Percentiles rank a stretch among this genome's conserved stretches.
Evolutionary conservation across 2,797 vertebrate species (phyloP).

Genomic region (Pseudopleuronectes americanus): DNA sequence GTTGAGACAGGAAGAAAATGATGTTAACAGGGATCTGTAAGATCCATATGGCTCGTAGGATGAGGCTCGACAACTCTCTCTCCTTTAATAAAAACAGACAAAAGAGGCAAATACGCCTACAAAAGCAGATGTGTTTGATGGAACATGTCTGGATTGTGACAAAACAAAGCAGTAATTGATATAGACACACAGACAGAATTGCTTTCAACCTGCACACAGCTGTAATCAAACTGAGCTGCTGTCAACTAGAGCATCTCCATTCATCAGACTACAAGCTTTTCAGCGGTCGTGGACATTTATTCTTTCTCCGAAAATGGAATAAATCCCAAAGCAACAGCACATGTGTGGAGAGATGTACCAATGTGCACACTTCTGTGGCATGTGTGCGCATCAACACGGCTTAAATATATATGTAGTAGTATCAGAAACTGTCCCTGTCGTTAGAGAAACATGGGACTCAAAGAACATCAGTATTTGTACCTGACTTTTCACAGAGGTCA

Average conservation of each 20-base stretch:
- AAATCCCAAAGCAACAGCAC: slow-evolving; percentile 25
- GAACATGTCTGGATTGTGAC: slow-evolving; percentile 48
- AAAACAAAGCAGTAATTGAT: slow-evolving; percentile 61
- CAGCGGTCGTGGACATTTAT: slow-evolving; percentile 28
- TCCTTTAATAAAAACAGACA: slow-evolving; percentile 48
- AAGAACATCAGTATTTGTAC: too few species aligned
- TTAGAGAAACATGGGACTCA: too few species aligned
- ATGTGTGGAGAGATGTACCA: neutral
- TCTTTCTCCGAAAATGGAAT: slow-evolving; percentile 43
- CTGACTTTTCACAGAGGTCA: too few species aligned
- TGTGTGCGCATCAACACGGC: neutral
- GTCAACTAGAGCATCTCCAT: slow-evolving; percentile 61
- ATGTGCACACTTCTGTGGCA: neutral
- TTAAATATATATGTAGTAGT: too few species aligned
- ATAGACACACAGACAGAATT: slow-evolving; percentile 53
- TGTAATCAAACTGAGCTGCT: slow-evolving; percentile 51
- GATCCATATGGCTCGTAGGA: slow-evolving; percentile 38
- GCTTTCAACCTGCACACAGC: slow-evolving; percentile 50
- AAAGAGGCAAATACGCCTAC: slow-evolving; percentile 26
- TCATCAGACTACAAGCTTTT: slow-evolving; percentile 56
- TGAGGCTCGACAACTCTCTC: slow-evolving; percentile 40
- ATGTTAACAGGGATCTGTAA: slow-evolving; percentile 9
- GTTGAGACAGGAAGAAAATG: slow-evolving; percentile 1
- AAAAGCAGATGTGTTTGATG: slow-evolving; percentile 46
- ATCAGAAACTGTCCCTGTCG: too few species aligned